Conservation (phyloP, 2,797 vertebrate species). For the Oreonectes daqikongensis region DNA sequence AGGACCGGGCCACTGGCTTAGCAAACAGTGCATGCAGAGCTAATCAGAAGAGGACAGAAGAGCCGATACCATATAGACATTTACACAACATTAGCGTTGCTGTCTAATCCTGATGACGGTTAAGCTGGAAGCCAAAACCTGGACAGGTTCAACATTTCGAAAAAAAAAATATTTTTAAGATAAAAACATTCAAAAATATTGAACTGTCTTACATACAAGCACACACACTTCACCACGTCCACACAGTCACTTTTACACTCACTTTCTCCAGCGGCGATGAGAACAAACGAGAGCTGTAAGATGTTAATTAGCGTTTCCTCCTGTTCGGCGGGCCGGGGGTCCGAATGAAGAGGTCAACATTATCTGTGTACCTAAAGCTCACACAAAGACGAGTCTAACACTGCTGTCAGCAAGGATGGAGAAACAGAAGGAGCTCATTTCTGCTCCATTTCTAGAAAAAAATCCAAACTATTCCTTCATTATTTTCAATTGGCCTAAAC, state of each 20-base stretch:
- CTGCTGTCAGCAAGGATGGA: slow-evolving; percentile 28
- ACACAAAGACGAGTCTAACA: slow-evolving; percentile 37
- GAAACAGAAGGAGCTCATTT: slow-evolving; percentile 7
- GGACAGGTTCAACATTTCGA: not conserved
- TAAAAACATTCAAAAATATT: not conserved
- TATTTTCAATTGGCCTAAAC: not conserved
- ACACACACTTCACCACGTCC: slow-evolving; percentile 19
- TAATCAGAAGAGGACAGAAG: slow-evolving; percentile 51
- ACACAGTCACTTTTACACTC: slow-evolving; percentile 42
- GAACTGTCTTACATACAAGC: slow-evolving; percentile 9
- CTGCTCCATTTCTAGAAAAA: not conserved
- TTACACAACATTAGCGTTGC: slow-evolving; percentile 28
- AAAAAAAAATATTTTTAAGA: not conserved
- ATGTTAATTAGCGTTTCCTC: slow-evolving; percentile 58
- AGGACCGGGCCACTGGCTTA: slow-evolving; percentile 38
- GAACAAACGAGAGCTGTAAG: slow-evolving; percentile 49
- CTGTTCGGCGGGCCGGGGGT: slow-evolving; percentile 37
- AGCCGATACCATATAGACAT: slow-evolving; percentile 40
- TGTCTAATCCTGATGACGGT: slow-evolving; percentile 13
- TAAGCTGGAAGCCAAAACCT: not conserved
- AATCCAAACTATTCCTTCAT: not conserved
- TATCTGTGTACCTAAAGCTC: slow-evolving; percentile 45
- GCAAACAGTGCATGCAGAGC: slow-evolving; percentile 51
- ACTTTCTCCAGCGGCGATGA: slow-evolving; percentile 37
- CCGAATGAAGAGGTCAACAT: slow-evolving; percentile 47